Evolutionary conservation across 1,140 invertebrate genomes (phyloP), one percentile per base, ranked within the genome.

Genomic region (Colletes latitarsis): DNA sequence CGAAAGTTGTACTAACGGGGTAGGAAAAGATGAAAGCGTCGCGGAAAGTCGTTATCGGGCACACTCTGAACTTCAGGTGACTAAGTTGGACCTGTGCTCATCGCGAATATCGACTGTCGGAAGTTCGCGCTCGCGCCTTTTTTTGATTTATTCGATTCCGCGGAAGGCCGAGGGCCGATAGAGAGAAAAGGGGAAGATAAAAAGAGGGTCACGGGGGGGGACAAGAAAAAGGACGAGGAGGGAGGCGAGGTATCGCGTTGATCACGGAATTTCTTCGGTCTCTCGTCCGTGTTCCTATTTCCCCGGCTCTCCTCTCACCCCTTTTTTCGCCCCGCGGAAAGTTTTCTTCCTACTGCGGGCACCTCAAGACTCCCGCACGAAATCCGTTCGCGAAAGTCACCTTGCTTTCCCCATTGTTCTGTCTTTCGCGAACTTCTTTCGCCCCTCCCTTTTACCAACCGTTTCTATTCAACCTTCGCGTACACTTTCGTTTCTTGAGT

Each of bases 231-330:
- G 46, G 69, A 80, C 19, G 15, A 17, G 41, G 17, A 66, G 64
- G 39, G 4, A 41, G 30, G 49, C 74, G 60, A 52, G 66, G 64
- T 57, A 72, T 67, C 68, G 68, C 21, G 43, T 41, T 21, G 53
- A 71, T 77, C 63, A 76, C 76, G 52, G 74, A 84, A 88, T 88
- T 85, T 87, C 82, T 82, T 74, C 78, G 55, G 68, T 39, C n/a
- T 66, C 73, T 46, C 63, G 58, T 66, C 39, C 78, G 63, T 30
- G 30, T 58, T 58, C 46, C 30, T 39, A n/a, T 66, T 79, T 49
- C 67, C 57, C 78, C 82, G 17, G 62, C 6, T 0, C 9, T 67
- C 19, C 57, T 55, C 19, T 67, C 73, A 41, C 55, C 78, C 71
- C 71, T 78, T 85, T 82, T 85, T 84, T 83, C 69, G 73, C 46